Percentiles rank a stretch among this genome's conserved stretches.
Evolutionary conservation across 1,140 invertebrate species (phyloP).

Genomic region (Rhagoletis pomonella): DNA sequence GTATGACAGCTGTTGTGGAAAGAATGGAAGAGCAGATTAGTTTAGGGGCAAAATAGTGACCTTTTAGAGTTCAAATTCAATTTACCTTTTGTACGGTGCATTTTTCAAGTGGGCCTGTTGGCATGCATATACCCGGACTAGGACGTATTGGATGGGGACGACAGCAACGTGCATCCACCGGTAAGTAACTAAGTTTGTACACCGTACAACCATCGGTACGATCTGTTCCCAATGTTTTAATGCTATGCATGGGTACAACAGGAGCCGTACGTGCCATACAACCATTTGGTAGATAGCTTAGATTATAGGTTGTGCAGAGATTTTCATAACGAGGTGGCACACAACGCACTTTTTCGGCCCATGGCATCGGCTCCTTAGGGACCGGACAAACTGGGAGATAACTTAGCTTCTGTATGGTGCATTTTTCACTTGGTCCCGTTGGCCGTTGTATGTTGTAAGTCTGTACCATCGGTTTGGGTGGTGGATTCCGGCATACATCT

Average conservation of each 20-base stretch:
- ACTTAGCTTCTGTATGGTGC: constrained; percentile 78
- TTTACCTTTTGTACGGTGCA: constrained; percentile 77
- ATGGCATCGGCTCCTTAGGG: constrained; percentile 75
- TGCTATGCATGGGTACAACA: constrained; percentile 69
- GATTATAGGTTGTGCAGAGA: constrained; percentile 69
- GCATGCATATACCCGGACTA: constrained; percentile 73
- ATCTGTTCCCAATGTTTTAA: constrained; percentile 65
- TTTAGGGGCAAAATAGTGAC: not conserved
- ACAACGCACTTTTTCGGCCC: constrained; percentile 73
- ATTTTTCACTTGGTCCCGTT: constrained; percentile 68
- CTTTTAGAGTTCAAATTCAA: not conserved
- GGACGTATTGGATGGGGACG: constrained; percentile 72
- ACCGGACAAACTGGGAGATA: constrained; percentile 77
- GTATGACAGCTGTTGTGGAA: constrained; percentile 75
- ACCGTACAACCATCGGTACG: constrained; percentile 68
- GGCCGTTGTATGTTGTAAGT: constrained; percentile 73
- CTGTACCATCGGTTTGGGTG: constrained; percentile 73
- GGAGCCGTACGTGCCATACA: constrained; percentile 71
- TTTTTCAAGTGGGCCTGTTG: constrained; percentile 68
- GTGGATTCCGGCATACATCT: constrained; percentile 71
- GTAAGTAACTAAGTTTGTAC: constrained; percentile 77
- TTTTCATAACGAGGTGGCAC: constrained; percentile 68
- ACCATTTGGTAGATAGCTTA: constrained; percentile 76
- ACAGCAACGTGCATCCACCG: constrained; percentile 71
- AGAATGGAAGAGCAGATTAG: not conserved